These are phyloP conservation scores for Syrrhaptes paradoxus DNA, from an alignment of 2,113 vertebrate species.

Conservation along the genomic window DNA sequence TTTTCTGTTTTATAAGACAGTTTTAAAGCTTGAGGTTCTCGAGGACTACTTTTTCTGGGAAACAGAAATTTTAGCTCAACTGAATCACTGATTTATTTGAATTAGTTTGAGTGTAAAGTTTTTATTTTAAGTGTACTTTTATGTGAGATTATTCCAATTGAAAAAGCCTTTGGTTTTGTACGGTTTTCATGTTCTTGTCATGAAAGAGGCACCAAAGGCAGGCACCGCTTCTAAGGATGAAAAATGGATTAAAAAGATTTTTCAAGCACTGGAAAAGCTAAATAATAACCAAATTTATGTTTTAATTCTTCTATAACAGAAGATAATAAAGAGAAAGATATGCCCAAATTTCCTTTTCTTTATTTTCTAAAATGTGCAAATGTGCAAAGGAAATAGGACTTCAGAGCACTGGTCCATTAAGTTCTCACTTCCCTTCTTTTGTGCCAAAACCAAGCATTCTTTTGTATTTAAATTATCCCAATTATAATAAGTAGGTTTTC, in stretches of 20 bases:
- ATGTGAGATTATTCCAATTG: neutral
- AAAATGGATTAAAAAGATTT: neutral
- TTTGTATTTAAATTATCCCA: neutral
- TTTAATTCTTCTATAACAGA: neutral
- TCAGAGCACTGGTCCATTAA: neutral
- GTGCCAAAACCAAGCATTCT: neutral
- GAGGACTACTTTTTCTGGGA: neutral
- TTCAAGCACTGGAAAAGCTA: neutral
- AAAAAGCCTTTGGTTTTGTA: neutral
- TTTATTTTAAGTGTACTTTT: neutral
- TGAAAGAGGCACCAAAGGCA: neutral
- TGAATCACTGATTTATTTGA: neutral
- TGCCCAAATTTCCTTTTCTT: neutral
- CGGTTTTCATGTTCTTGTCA: neutral
- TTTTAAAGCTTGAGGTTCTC: neutral
- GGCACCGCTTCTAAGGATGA: neutral
- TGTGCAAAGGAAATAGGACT: neutral
- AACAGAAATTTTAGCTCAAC: neutral
- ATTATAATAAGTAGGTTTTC: neutral
- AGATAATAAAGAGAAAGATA: neutral
- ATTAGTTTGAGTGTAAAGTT: neutral
- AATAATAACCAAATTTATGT: neutral
- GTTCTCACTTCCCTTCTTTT: neutral
- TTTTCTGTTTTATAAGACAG: neutral
- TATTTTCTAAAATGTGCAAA: neutral